Conservation (phyloP, 2,113 vertebrate species). For the Prolemur simus region DNA sequence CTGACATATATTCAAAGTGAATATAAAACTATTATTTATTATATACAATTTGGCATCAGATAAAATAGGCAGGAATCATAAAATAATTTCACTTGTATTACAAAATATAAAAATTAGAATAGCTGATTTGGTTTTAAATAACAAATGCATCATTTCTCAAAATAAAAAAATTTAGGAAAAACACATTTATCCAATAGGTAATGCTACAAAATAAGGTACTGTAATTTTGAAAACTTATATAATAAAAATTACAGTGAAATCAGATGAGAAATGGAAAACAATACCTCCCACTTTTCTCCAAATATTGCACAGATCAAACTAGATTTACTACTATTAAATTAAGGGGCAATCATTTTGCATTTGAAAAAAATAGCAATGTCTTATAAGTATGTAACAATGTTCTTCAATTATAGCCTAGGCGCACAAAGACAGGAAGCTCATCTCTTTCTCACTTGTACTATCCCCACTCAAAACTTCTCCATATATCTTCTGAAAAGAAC, state of each 20-base stretch:
- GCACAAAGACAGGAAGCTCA: not conserved
- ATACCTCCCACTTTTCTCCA: not conserved
- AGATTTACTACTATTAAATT: not conserved
- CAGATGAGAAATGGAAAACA: slow-evolving; percentile 31
- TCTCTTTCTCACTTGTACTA: not conserved
- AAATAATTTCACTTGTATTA: slow-evolving; percentile 15
- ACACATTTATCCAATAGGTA: not conserved
- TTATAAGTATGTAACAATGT: not conserved
- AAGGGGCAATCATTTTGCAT: not conserved
- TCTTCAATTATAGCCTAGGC: not conserved
- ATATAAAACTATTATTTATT: not conserved
- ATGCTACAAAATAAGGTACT: not conserved
- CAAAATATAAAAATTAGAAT: slow-evolving; percentile 44
- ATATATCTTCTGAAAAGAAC: not conserved
- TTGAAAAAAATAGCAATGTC: not conserved
- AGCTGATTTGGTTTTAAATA: slow-evolving; percentile 23
- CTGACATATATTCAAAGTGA: not conserved
- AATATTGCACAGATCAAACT: not conserved
- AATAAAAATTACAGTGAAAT: slow-evolving; percentile 35
- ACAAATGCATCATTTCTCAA: not conserved
- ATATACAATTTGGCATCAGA: slow-evolving; percentile 16
- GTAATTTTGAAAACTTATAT: slow-evolving; percentile 23
- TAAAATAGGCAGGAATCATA: slow-evolving; percentile 32
- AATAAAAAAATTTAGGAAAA: slow-evolving; percentile 29
- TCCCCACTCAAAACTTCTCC: not conserved